Conservation (phyloP, 2,113 vertebrate genomes). For the Shinisaurus crocodilurus region DNA sequence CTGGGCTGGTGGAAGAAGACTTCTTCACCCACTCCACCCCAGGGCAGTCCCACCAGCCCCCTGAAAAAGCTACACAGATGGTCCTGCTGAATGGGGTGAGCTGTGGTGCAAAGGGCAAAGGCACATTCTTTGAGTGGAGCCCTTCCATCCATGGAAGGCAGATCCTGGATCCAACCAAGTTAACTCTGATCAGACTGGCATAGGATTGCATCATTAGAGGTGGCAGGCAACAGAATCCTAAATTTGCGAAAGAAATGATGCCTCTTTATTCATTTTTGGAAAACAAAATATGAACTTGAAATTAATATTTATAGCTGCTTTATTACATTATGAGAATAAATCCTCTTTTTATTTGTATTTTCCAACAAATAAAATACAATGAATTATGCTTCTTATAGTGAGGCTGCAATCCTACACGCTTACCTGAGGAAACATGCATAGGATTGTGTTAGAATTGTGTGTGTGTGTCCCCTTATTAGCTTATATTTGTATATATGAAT, state of each 20-base stretch:
- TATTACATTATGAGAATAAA: background rate
- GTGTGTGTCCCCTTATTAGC: background rate
- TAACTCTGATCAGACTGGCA: no score
- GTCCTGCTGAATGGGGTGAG: no score
- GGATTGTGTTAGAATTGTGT: background rate
- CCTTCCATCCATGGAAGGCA: no score
- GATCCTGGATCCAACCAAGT: no score
- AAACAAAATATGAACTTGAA: background rate
- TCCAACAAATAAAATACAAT: no score
- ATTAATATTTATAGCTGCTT: background rate
- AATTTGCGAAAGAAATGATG: background rate
- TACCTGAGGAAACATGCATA: background rate
- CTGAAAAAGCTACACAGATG: no score
- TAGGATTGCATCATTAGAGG: background rate
- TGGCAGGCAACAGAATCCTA: background rate
- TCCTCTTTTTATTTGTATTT: background rate
- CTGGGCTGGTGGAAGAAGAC: no score
- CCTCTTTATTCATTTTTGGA: background rate
- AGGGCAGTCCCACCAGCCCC: no score
- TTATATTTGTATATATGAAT: background rate
- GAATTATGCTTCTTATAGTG: background rate
- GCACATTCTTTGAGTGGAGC: no score
- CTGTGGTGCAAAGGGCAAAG: no score
- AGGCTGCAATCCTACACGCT: background rate
- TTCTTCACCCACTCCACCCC: no score